Base-by-base conservation (phyloP, 1,140 invertebrate species). In the Steinernema feltiae region DNA sequence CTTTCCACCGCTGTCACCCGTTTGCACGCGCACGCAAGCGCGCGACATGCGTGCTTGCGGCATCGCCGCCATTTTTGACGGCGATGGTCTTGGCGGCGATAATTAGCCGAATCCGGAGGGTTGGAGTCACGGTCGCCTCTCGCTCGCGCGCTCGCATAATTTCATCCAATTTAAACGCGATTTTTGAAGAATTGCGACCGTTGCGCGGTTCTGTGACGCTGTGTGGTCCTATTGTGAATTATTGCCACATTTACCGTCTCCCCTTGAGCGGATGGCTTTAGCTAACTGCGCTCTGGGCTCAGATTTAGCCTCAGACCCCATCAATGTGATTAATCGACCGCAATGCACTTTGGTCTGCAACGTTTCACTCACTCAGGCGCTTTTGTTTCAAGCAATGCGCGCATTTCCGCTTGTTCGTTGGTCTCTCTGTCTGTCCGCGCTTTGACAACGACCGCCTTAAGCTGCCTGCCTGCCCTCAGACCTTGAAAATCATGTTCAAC, bases 31-130 rank as follows among this genome's bases (percentile, higher is more conserved):
- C 53, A 27, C 7, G 24, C 24, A 63, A 63, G 24, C n/a, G n/a
- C n/a, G n/a, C n/a, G n/a, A n/a, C n/a, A n/a, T n/a, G n/a, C n/a
- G n/a, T n/a, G n/a, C n/a, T n/a, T n/a, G n/a, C n/a, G n/a, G n/a
- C n/a, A n/a, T n/a, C n/a, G n/a, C n/a, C n/a, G n/a, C n/a, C n/a
- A n/a, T n/a, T n/a, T 63, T 63, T 27, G 7, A 27, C 35, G 7
- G 7, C 24, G 53, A 21, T 27, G 24, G 24, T 63, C 7, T 63
- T 3, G 7, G 53, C 24, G 24, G 24, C 53, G 53, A 63, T 63
- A 63, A 63, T 63, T 63, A 63, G 53, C 53, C 53, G 53, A 63
- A 63, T 63, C 53, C 53, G 53, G n/a, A n/a, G n/a, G n/a, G n/a
- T n/a, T 27, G 15, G 53, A 7, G 53, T 7, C 53, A 21, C 24